Percentiles rank a stretch among this genome's conserved stretches.
phyloP scores from a whole-genome alignment of 2,797 vertebrate genomes.

The Uromys caudimaculatus region DNA sequence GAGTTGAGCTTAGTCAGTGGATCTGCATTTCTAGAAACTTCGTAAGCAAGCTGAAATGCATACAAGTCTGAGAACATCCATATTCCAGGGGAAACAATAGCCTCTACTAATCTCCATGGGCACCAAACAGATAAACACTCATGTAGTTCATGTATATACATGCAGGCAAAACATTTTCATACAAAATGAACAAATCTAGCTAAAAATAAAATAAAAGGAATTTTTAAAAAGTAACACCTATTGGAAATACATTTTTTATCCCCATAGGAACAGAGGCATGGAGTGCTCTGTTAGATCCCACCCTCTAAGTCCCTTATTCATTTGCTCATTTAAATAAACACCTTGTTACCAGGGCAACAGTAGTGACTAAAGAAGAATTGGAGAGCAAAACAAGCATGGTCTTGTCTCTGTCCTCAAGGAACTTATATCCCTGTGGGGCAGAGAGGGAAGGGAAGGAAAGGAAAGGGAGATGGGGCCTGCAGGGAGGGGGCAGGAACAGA shows the following conservation, averaged over 20 bases:
- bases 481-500: not conserved
- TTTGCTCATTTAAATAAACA: conserved; percentile 11
- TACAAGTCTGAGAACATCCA: not conserved
- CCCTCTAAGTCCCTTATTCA: not conserved
- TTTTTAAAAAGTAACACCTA: not conserved
- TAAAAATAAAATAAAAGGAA: not conserved
- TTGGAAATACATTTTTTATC: conserved; percentile 21
- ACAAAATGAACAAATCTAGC: not conserved
- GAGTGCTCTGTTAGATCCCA: not conserved
- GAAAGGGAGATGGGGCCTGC: not conserved
- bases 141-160: not conserved
- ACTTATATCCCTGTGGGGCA: not conserved
- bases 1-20: not conserved
- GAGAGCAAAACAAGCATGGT: not conserved
- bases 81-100: not conserved
- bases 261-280: not conserved
- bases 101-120: not conserved
- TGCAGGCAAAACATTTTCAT: not conserved
- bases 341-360: not conserved
- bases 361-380: not conserved
- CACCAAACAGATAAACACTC: not conserved
- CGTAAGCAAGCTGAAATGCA: not conserved
- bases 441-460: not conserved
- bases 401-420: not conserved
- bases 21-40: not conserved